Percentiles rank a stretch among this genome's conserved stretches.
These are phyloP conservation scores for Neosilurus hyrtlii DNA, from an alignment of 2,797 vertebrate genomes.

Conservation along the genomic window DNA sequence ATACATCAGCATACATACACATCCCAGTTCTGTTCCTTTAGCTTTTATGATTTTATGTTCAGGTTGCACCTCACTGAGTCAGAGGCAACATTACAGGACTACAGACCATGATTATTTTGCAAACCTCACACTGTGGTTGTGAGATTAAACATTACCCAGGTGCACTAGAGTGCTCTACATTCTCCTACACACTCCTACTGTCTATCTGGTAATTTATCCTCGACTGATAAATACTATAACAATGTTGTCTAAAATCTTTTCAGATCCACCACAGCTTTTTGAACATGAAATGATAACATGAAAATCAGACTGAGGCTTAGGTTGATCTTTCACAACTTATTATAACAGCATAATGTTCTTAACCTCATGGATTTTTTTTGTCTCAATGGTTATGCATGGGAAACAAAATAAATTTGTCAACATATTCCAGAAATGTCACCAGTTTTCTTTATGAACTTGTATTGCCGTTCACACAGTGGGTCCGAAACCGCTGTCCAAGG, in stretches of 20 bases:
- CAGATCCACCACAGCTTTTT: not conserved
- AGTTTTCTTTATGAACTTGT: not conserved
- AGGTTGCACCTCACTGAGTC: not conserved
- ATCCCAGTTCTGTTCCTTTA: too few relatives aligned
- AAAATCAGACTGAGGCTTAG: not conserved
- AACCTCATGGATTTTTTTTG: not conserved
- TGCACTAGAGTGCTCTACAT: not conserved
- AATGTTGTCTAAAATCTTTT: not conserved
- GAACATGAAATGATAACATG: not conserved
- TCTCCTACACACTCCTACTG: not conserved
- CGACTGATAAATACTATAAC: not conserved
- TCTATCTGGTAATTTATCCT: not conserved
- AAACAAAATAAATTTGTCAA: not conserved
- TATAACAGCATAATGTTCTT: not conserved
- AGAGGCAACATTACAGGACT: not conserved
- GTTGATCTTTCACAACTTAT: not conserved
- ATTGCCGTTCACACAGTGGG: conserved; percentile 1
- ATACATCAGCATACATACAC: not conserved
- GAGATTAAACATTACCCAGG: not conserved
- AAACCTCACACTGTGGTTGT: not conserved
- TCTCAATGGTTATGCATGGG: not conserved
- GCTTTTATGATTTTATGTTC: not conserved
- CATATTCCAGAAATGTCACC: not conserved
- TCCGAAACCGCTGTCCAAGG: conserved; percentile 67
- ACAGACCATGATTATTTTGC: too few relatives aligned